Conservation (phyloP, 2,888 invertebrate genomes). For the Eupithecia abbreviata region DNA sequence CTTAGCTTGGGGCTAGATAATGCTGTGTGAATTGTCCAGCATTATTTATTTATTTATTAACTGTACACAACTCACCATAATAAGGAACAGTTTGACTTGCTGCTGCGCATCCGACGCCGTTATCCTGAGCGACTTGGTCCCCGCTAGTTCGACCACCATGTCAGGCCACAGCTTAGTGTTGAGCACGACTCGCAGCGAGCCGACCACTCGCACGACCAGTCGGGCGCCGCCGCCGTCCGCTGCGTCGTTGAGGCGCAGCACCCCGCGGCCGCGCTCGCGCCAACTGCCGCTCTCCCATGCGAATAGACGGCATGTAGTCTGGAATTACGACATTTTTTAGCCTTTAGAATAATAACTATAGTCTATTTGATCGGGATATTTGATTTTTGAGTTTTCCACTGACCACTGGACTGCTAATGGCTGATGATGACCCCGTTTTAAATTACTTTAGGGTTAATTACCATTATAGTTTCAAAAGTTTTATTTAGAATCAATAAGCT, state of each 20-base stretch:
- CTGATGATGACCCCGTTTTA: too few relatives aligned
- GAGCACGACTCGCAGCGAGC: conserved; percentile 93
- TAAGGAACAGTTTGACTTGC: conserved; percentile 93
- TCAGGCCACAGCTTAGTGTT: conserved; percentile 97
- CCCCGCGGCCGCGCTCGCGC: conserved; percentile 96
- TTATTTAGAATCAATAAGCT: neutral
- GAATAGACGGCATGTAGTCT: conserved; percentile 94
- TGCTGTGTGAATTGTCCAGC: too few relatives aligned
- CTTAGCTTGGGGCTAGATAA: too few relatives aligned
- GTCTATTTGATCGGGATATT: too few relatives aligned
- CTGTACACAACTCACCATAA: conserved; percentile 86
- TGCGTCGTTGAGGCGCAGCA: conserved; percentile 92
- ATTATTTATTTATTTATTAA: too few relatives aligned
- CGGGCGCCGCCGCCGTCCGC: conserved; percentile 82
- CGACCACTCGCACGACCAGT: conserved; percentile 94
- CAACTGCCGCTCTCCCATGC: conserved; percentile 94
- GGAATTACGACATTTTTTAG: conserved; percentile 38
- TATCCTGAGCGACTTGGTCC: conserved; percentile 92
- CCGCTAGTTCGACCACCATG: conserved; percentile 95
- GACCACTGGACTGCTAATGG: too few relatives aligned
- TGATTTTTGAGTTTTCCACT: too few relatives aligned
- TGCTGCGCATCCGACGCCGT: conserved; percentile 93
- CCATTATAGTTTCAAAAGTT: too few relatives aligned
- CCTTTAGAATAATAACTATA: neutral
- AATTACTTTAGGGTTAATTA: too few relatives aligned